These are phyloP conservation scores for Centropus bengalensis DNA, from an alignment of 2,113 vertebrate genomes.

Conservation along the genomic window DNA sequence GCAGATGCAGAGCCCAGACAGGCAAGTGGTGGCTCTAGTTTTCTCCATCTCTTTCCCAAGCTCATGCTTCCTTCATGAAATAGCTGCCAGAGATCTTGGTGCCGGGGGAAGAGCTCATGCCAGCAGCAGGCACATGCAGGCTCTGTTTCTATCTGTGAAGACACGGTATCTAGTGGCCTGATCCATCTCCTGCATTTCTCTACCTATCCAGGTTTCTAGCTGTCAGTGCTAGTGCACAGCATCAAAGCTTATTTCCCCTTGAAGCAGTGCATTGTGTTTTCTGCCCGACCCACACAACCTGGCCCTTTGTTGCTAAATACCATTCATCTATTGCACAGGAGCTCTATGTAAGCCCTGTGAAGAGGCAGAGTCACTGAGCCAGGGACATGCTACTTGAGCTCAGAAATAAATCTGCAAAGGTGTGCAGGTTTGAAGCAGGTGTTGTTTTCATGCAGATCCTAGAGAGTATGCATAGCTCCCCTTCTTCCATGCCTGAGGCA, in stretches of 20 bases:
- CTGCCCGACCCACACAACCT: neutral
- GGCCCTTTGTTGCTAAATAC: neutral
- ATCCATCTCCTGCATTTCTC: constrained; percentile 8
- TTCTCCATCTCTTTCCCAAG: neutral
- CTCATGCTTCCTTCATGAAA: neutral
- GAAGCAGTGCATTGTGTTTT: neutral
- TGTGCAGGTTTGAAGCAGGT: rapidly evolving
- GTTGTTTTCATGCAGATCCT: neutral
- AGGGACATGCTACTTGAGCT: neutral
- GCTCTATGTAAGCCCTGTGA: rapidly evolving
- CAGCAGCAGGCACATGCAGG: neutral
- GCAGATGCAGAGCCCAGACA: neutral
- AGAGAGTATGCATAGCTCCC: neutral
- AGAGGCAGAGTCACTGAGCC: neutral
- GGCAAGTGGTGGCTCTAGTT: neutral
- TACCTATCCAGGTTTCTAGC: constrained; percentile 46
- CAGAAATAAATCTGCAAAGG: neutral
- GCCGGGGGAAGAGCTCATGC: neutral
- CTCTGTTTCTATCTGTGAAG: too few species aligned
- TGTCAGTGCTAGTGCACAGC: constrained; percentile 20
- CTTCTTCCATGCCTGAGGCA: neutral
- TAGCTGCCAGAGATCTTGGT: neutral
- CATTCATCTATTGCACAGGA: neutral
- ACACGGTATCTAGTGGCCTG: neutral
- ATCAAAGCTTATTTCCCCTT: constrained; percentile 13